Conservation (phyloP, 1,140 invertebrate species). For the Drosophila saltans region DNA sequence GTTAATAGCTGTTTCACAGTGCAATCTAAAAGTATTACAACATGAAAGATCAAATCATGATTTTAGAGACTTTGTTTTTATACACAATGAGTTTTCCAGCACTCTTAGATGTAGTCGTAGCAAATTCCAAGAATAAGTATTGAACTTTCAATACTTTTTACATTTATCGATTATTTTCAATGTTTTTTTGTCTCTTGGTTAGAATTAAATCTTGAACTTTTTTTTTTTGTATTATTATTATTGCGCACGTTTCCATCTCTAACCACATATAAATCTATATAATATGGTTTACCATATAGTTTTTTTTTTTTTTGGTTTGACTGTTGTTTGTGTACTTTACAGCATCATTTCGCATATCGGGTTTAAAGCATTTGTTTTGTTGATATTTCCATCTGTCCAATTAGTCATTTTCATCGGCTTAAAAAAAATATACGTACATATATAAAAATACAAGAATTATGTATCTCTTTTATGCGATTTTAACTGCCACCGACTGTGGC, state of each 20-base stretch:
- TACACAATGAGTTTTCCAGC: too few species aligned
- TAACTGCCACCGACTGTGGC: conserved; percentile 48
- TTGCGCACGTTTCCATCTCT: neutral
- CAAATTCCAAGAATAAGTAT: too few species aligned
- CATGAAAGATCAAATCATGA: too few species aligned
- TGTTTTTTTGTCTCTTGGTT: too few species aligned
- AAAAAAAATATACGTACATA: conserved; percentile 10
- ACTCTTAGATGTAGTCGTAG: too few species aligned
- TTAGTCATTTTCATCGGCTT: conserved; percentile 73
- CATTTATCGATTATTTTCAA: too few species aligned
- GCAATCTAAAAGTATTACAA: too few species aligned
- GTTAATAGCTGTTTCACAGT: too few species aligned
- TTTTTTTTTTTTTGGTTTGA: conserved; percentile 37
- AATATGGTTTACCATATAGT: conserved; percentile 19
- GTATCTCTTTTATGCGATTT: conserved; percentile 66
- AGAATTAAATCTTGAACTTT: neutral
- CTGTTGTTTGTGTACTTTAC: conserved; percentile 41
- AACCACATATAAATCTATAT: conserved; percentile 14
- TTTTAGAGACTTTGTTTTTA: too few species aligned
- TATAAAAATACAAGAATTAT: neutral
- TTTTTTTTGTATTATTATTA: neutral
- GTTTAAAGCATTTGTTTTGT: conserved; percentile 52
- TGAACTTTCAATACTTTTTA: too few species aligned
- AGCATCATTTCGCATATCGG: conserved; percentile 27
- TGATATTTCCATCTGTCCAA: conserved; percentile 76